Evolutionary conservation across 2,888 invertebrate species (phyloP).

Genomic region (Rhagonycha lutea): DNA sequence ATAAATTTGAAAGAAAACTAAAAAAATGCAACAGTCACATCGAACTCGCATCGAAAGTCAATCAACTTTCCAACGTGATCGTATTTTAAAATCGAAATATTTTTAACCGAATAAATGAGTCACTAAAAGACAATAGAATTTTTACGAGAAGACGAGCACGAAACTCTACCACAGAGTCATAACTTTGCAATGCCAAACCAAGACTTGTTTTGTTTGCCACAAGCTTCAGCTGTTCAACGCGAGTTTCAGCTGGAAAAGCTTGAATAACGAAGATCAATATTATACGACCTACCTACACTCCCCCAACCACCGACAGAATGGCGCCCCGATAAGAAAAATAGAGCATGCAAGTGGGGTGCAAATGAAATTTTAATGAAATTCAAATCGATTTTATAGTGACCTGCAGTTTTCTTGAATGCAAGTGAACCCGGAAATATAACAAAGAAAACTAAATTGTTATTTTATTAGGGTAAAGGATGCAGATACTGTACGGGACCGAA

Average conservation of each 20-base stretch:
- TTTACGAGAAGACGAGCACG: neutral
- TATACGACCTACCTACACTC: constrained; percentile 29
- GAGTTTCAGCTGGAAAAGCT: constrained; percentile 31
- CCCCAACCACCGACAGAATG: constrained; percentile 25
- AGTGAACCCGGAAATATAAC: neutral
- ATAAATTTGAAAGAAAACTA: neutral
- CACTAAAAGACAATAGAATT: neutral
- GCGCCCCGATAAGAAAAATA: constrained; percentile 20
- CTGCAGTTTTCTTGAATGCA: neutral
- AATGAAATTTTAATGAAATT: neutral
- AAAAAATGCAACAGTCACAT: neutral
- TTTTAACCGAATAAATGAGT: neutral
- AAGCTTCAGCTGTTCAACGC: constrained; percentile 36
- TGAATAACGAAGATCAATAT: constrained; percentile 28
- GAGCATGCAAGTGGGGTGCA: constrained; percentile 1
- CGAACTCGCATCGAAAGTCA: neutral
- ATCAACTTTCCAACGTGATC: neutral
- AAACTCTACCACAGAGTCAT: neutral
- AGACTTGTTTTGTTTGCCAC: constrained; percentile 29
- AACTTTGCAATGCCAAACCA: neutral
- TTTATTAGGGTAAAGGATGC: neutral
- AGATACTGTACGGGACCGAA: neutral
- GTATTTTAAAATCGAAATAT: neutral
- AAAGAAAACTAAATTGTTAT: neutral
- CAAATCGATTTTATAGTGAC: constrained; percentile 1